phyloP scores from a whole-genome alignment of 2,797 vertebrate species.

The Hyperoplus lanceolatus region DNA sequence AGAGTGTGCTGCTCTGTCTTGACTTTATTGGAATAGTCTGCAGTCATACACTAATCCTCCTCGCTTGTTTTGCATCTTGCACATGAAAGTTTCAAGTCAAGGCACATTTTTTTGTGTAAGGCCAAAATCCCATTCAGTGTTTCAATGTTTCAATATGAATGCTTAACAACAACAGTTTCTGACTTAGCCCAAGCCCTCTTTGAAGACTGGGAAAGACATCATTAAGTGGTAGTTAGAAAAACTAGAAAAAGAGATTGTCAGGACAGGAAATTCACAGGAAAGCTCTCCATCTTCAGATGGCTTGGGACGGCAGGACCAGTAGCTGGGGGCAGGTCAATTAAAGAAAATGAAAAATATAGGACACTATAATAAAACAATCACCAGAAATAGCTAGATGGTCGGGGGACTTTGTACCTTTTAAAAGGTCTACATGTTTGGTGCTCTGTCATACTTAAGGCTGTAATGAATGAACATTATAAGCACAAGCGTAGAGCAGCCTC shows the following conservation, averaged over 20 bases:
- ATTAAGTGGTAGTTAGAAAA: not conserved
- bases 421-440: not conserved
- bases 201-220: not conserved
- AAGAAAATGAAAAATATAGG: not conserved
- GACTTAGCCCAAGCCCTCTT: not conserved
- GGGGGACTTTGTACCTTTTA: not conserved
- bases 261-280: not conserved
- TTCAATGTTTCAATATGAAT: slow-evolving; percentile 10
- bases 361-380: not conserved
- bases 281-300: not conserved
- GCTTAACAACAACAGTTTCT: slow-evolving; percentile 5
- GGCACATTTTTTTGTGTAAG: slow-evolving; percentile 45
- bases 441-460: not conserved
- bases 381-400: not conserved
- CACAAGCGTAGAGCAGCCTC: not conserved
- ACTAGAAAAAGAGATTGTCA: not conserved
- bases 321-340: not conserved
- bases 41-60: slow-evolving; percentile 30
- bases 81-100: slow-evolving; percentile 65
- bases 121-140: slow-evolving; percentile 23
- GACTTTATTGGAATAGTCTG: slow-evolving; percentile 38
- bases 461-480: slow-evolving; percentile 24
- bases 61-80: slow-evolving; percentile 14
- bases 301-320: not conserved
- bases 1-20: slow-evolving; percentile 4